Conservation (phyloP, 2,113 vertebrate genomes). For the Pluvianellus socialis region DNA sequence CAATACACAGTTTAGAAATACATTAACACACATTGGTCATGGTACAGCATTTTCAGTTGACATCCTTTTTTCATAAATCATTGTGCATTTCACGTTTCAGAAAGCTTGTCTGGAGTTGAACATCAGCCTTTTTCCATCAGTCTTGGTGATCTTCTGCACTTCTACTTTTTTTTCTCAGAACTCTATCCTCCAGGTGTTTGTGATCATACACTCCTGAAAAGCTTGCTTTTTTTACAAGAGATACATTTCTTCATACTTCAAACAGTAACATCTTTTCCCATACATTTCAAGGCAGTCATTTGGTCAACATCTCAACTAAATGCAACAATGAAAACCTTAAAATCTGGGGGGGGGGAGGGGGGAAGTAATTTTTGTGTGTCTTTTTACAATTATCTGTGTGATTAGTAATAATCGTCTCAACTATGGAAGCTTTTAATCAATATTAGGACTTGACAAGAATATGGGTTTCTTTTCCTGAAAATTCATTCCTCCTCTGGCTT, state of each 20-base stretch:
- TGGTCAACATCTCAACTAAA: background rate
- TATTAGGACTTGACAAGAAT: background rate
- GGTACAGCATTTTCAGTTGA: background rate
- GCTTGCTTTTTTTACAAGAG: background rate
- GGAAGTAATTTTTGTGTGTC: background rate
- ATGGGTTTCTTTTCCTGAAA: background rate
- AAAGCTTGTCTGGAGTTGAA: background rate
- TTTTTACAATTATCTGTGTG: background rate
- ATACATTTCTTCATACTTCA: background rate
- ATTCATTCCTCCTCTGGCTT: constrained; percentile 13
- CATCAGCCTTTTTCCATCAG: background rate
- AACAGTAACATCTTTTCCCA: background rate
- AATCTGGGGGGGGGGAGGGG: background rate
- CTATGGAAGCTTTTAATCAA: constrained; percentile 12
- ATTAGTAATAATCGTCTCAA: background rate
- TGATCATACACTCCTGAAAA: background rate
- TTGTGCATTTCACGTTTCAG: background rate
- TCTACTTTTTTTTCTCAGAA: background rate
- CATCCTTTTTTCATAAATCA: background rate
- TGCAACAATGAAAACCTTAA: background rate
- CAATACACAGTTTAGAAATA: background rate
- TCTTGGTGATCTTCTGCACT: background rate
- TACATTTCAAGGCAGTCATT: background rate
- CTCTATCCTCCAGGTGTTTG: background rate
- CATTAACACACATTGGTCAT: background rate